These are phyloP conservation scores for Torymus tubicola DNA, from an alignment of 2,888 invertebrate species.

Conservation along the genomic window DNA sequence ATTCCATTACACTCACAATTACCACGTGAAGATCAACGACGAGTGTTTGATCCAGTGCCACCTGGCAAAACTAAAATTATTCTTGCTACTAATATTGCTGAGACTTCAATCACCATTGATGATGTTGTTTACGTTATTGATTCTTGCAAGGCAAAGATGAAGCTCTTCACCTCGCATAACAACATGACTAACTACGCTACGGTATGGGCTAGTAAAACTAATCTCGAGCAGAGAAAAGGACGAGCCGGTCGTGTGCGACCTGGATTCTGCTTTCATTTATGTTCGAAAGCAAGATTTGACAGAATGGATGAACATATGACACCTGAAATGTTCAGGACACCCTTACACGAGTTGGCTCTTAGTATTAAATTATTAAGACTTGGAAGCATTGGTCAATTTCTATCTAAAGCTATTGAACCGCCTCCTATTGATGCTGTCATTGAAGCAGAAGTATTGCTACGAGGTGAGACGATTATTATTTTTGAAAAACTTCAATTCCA, in stretches of 20 bases:
- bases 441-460: constrained; percentile 91
- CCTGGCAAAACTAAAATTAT: constrained; percentile 94
- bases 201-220: constrained; percentile 96
- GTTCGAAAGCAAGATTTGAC: constrained; percentile 85
- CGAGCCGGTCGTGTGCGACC: constrained; percentile 96
- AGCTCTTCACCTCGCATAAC: constrained; percentile 97
- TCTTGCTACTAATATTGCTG: constrained; percentile 98
- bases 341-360: constrained; percentile 95
- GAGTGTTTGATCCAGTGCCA: constrained; percentile 93
- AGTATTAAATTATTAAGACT: constrained; percentile 93
- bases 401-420: constrained; percentile 96
- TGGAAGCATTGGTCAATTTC: constrained; percentile 94
- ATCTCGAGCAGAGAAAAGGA: constrained; percentile 95
- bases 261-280: constrained; percentile 96
- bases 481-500: too few species aligned
- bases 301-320: constrained; percentile 92
- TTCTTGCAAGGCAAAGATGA: constrained; percentile 97
- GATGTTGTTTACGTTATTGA: constrained; percentile 99
- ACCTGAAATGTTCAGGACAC: constrained; percentile 98
- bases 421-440: constrained; percentile 98
- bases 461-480: constrained; percentile 69
- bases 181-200: constrained; percentile 99
- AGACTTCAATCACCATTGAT: constrained; percentile 98
- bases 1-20: constrained; percentile 98
- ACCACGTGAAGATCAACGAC: constrained; percentile 95